These are phyloP conservation scores for Nycteola revayana DNA, from an alignment of 2,888 invertebrate species.

Conservation along the genomic window DNA sequence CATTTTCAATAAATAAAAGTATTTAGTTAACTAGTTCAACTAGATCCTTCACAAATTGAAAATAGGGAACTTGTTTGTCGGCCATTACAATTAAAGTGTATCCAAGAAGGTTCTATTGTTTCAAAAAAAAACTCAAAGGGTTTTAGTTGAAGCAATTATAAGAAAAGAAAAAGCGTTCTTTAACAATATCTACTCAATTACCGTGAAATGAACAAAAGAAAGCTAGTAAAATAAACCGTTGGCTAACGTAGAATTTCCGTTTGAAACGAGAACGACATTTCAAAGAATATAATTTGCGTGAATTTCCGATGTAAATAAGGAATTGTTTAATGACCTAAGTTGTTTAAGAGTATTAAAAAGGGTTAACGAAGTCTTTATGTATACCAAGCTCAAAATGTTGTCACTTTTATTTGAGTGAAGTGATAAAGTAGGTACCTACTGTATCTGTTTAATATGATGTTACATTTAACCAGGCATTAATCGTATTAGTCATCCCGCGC, in stretches of 20 bases:
- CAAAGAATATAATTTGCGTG: constrained; percentile 45
- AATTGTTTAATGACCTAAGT: constrained; percentile 43
- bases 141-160: constrained; percentile 18
- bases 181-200: constrained; percentile 20
- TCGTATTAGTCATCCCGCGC: no score
- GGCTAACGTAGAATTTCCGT: constrained; percentile 33
- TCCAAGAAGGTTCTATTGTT: no score
- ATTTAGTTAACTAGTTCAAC: no score
- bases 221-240: constrained; percentile 28
- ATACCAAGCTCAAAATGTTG: no score
- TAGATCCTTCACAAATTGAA: no score
- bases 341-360: constrained; percentile 36
- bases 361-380: constrained; percentile 18
- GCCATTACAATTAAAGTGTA: no score
- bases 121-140: background rate
- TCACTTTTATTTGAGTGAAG: no score
- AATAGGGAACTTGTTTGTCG: no score
- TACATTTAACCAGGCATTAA: no score
- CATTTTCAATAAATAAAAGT: no score
- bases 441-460: no score
- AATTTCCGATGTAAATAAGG: constrained; percentile 48
- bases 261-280: constrained; percentile 35
- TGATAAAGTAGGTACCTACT: no score
- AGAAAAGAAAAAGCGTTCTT: constrained; percentile 13
- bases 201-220: constrained; percentile 29